These are phyloP conservation scores for Himalopsyche japonica DNA, from an alignment of 2,888 invertebrate genomes.

Conservation along the genomic window DNA sequence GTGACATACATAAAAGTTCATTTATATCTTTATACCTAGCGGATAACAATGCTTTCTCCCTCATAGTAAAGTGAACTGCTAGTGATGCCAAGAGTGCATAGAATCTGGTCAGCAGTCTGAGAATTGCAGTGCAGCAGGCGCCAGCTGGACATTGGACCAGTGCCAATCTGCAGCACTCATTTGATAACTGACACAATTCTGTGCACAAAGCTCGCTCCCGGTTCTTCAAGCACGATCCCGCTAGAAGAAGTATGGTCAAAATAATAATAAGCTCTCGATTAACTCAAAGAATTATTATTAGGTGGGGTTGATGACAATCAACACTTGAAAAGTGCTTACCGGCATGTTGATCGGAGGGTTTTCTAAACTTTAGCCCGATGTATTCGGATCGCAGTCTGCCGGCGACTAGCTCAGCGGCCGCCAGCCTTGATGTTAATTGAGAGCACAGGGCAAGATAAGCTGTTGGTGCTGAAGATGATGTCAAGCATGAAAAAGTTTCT, in stretches of 20 bases:
- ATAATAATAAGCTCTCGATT: too few species aligned
- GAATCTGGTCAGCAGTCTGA: conserved; percentile 20
- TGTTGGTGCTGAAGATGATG: background rate
- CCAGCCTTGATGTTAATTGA: conserved; percentile 17
- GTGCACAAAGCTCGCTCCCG: conserved; percentile 28
- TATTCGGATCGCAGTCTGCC: conserved; percentile 26
- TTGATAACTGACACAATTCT: conserved; percentile 17
- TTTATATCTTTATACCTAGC: conserved; percentile 10
- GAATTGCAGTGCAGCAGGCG: conserved; percentile 15
- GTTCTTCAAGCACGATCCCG: conserved; percentile 26
- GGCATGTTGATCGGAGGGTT: conserved; percentile 7
- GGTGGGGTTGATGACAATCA: background rate
- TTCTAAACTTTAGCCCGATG: conserved; percentile 16
- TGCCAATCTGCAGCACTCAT: conserved; percentile 2
- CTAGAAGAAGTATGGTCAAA: background rate
- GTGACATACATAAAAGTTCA: too few species aligned
- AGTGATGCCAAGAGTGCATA: conserved; percentile 23
- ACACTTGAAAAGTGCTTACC: conserved; percentile 5
- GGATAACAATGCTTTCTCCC: conserved; percentile 21
- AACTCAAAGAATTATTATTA: too few species aligned
- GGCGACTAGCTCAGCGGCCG: conserved; percentile 21
- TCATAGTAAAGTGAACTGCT: conserved; percentile 19
- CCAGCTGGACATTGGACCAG: conserved; percentile 25
- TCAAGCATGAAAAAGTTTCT: background rate
- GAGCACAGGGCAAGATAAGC: conserved; percentile 20